Evolutionary conservation across 2,113 vertebrate genomes (phyloP), one percentile per base, ranked within the genome.

Genomic region (Fregata magnificens): DNA sequence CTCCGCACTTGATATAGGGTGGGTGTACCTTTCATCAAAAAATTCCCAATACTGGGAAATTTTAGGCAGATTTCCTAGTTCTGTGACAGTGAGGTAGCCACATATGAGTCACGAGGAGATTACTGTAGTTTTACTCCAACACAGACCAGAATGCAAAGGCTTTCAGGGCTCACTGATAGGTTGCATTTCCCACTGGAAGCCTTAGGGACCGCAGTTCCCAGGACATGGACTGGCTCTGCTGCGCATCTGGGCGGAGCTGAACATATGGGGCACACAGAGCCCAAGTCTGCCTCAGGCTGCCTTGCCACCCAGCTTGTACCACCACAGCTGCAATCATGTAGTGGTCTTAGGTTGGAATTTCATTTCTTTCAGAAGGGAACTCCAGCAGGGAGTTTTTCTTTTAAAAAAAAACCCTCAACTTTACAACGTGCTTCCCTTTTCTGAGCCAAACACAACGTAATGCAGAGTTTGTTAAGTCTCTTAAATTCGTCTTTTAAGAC

Each of bases 241-340:
- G 22, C 38, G 17, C 34, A 7, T 56, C 32, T 40, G 31, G 16
- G 31, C 0, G 2, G 22, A 76, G 9, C 9, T 34, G 13, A 81
- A 81, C 12, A 5, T 53, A 22, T 3, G 16, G 24, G 24, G 13
- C 17, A 63, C 4, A 26, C 7, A 63, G 20, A 42, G 14, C 16
- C 22, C 34, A 17, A 19, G 16, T 12, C n/a, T 67, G 32, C 24
- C 49, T 50, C 25, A 28, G 40, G 31, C 34, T 74, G 19, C 42
- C 52, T 72, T 66, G 47, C 17, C 29, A 61, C 22, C 4, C 25
- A 42, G 36, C 29, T 77, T 0, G 0, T 71, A 29, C 47, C 2
- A 4, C 11, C 21, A 26, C 31, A 53, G 8, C 44, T 72, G 21
- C 52, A 47, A 9, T 34, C 22, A 3, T 7, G 5, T 34, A 47